Base-by-base conservation (phyloP, 2,888 invertebrate species). In the Zygogramma bicolorata region DNA sequence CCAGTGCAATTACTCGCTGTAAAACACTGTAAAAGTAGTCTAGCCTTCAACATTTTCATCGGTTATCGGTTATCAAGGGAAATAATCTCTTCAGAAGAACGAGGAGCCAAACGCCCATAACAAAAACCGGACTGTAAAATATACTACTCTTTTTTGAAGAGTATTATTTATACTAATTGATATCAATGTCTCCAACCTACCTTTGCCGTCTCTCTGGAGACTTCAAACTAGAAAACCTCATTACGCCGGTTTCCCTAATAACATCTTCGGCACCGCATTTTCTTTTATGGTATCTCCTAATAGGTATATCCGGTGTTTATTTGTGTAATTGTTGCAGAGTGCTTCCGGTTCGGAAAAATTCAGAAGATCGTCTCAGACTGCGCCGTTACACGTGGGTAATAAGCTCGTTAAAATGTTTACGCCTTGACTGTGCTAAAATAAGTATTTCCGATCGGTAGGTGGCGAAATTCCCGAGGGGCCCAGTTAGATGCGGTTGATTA, bases 241-340 rank as follows among this genome's bases (percentile, higher is more conserved):
- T 63, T 63, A 63, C 63, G 29, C 25, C 31, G 1, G 40, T 46
- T 42, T 63, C 42, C 46, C 18, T 63, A 63, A 63, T 63, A 40
- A 20, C 40, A 13, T 22, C 25, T 49, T 22, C 4, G 10, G 46
- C 13, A 46, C 63, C 15, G 15, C 29, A 72, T 68, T 68, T 72
- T 65, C 65, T 65, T 71, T 71, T 72, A 72, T 61, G 53, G 68
- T 72, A 63, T 53, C 72, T 59, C 61, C 68, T 34, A 71, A 65
- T 76, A n/a, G n/a, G n/a, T n/a, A 77, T 81, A 77, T 81, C 79
- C 80, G 78, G 79, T 81, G 81, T 81, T 81, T 81, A 80, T 81
- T 81, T 81, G 74, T 76, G 73, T 78, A 75, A 75, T 77, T 46
- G 76, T 79, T 81, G 81, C 78, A 49, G 69, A 69, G 73, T 68